These are phyloP conservation scores for Crepidodera aurea DNA, from an alignment of 2,888 invertebrate genomes.

Conservation along the genomic window DNA sequence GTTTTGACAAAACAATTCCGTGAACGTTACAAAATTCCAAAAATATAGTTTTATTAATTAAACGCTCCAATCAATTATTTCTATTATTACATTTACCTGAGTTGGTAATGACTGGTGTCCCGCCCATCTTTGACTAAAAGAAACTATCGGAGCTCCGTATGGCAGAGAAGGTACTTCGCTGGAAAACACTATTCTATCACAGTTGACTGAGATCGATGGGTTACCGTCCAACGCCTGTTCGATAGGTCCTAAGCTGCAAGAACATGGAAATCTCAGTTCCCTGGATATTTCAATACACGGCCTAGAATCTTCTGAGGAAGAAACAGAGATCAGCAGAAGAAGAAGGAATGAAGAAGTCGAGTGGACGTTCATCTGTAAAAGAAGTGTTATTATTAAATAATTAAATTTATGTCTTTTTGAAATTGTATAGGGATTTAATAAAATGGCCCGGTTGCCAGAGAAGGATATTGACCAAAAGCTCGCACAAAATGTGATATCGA, in stretches of 20 bases:
- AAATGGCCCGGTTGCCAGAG: too few relatives aligned
- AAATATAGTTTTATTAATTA: too few relatives aligned
- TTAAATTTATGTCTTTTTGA: too few relatives aligned
- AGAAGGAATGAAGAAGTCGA: slow-evolving; percentile 28
- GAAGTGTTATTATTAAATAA: not conserved
- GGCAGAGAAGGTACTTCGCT: slow-evolving; percentile 81
- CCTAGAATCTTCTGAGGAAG: slow-evolving; percentile 43
- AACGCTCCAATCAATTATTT: too few relatives aligned
- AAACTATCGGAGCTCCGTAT: slow-evolving; percentile 80
- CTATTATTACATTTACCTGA: slow-evolving; percentile 67
- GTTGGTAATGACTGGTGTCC: slow-evolving; percentile 84
- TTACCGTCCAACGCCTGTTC: slow-evolving; percentile 61
- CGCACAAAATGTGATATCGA: too few relatives aligned
- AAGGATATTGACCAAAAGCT: too few relatives aligned
- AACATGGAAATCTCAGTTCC: slow-evolving; percentile 79
- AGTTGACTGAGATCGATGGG: slow-evolving; percentile 76
- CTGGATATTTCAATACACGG: slow-evolving; percentile 82
- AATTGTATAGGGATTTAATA: too few relatives aligned
- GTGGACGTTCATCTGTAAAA: slow-evolving; percentile 46
- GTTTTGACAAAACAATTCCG: too few relatives aligned
- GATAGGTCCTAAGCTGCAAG: slow-evolving; percentile 64
- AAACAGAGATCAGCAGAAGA: slow-evolving; percentile 18
- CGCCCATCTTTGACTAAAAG: slow-evolving; percentile 80
- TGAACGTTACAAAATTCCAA: too few relatives aligned
- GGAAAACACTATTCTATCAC: slow-evolving; percentile 82